phyloP scores from a whole-genome alignment of 2,113 vertebrate genomes.

The Tricholaema leucomelas region DNA sequence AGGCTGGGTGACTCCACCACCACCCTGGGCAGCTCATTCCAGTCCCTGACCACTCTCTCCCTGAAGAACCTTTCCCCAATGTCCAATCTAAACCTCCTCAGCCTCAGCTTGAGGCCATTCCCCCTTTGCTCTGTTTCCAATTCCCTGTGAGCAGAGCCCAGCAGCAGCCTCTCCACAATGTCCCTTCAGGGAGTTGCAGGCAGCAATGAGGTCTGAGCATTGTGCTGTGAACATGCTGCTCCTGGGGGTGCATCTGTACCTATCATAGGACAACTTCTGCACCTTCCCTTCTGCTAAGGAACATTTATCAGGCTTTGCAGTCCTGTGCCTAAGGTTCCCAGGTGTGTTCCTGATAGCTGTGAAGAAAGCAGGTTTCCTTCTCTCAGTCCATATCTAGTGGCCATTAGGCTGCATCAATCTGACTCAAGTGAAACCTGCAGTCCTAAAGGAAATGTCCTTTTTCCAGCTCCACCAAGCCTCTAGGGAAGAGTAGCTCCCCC shows the following conservation, averaged over 20 bases:
- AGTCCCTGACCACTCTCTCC: too few species aligned
- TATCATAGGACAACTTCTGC: not conserved
- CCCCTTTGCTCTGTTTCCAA: too few species aligned
- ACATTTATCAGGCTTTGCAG: not conserved
- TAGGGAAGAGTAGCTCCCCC: conserved; percentile 7
- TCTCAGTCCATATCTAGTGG: not conserved
- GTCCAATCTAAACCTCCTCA: too few species aligned
- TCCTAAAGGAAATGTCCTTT: conserved; percentile 41
- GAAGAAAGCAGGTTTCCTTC: not conserved
- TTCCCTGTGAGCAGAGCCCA: too few species aligned
- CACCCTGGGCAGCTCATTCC: too few species aligned
- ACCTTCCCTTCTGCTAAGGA: not conserved
- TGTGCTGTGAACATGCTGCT: not conserved
- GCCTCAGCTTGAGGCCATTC: too few species aligned
- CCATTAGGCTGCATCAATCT: conserved; percentile 7
- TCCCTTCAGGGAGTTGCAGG: too few species aligned
- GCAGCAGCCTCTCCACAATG: too few species aligned
- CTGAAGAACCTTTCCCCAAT: too few species aligned
- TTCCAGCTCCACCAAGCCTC: conserved; percentile 16
- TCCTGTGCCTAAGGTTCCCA: not conserved
- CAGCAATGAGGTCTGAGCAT: too few species aligned
- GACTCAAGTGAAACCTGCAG: not conserved
- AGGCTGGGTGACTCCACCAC: too few species aligned
- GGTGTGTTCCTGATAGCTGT: not conserved
- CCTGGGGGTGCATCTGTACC: not conserved